These are phyloP conservation scores for Aurelia coerulea DNA, from an alignment of 30 jellyfish, hydroid and myxozoan species.

Conservation along the genomic window DNA sequence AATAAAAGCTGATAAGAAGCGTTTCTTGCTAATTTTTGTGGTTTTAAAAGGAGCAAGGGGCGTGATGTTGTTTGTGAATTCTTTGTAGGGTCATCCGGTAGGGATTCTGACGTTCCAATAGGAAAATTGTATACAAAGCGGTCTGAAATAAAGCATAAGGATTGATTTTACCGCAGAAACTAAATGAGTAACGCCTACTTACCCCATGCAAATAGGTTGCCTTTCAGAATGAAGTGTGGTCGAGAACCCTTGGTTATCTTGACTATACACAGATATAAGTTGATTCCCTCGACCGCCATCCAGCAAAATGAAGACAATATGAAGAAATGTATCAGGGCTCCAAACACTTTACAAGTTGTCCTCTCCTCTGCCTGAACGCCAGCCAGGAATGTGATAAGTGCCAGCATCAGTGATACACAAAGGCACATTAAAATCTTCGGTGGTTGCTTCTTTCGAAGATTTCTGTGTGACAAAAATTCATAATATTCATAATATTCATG, in stretches of 20 bases:
- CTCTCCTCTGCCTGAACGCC: background rate
- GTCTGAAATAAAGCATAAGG: too few relatives aligned
- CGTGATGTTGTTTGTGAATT: too few relatives aligned
- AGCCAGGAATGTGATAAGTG: constrained; percentile 13
- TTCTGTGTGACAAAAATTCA: background rate
- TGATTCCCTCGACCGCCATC: constrained; percentile 56
- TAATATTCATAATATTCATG: too few relatives aligned
- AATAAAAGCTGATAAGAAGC: too few relatives aligned
- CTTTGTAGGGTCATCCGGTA: too few relatives aligned
- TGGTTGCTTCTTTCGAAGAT: constrained; percentile 22
- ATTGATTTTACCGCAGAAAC: too few relatives aligned
- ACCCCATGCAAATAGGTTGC: constrained; percentile 53
- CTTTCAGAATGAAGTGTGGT: constrained; percentile 19
- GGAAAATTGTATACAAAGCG: too few relatives aligned
- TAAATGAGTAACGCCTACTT: background rate
- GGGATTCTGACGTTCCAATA: too few relatives aligned
- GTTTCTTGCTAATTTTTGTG: too few relatives aligned
- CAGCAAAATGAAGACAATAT: constrained; percentile 40
- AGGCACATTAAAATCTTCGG: constrained; percentile 11
- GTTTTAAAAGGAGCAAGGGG: too few relatives aligned
- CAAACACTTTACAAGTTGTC: constrained; percentile 5
- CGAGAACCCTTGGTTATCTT: background rate
- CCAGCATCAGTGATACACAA: constrained; percentile 20
- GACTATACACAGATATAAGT: constrained; percentile 26
- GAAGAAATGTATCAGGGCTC: constrained; percentile 31